Evolutionary conservation across 2,113 vertebrate genomes (phyloP).

Genomic region (Hippocampus zosterae): DNA sequence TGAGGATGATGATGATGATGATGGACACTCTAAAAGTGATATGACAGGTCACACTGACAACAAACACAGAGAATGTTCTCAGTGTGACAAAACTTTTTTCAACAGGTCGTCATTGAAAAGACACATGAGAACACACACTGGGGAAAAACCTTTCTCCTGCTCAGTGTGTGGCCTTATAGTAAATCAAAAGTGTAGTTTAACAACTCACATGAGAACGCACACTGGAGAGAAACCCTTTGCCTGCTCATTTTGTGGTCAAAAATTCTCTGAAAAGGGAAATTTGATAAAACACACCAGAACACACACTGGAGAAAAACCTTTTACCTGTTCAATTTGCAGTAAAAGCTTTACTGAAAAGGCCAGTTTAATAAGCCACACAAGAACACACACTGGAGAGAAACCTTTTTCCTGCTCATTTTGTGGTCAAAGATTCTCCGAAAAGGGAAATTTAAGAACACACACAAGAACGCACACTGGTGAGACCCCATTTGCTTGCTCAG

Average conservation of each 20-base stretch:
- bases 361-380: not conserved
- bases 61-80: not conserved
- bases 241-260: not conserved
- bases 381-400: not conserved
- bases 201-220: not conserved
- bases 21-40: not conserved
- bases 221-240: not conserved
- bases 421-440: not conserved
- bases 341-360: not conserved
- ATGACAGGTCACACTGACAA: not conserved
- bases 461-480: not conserved
- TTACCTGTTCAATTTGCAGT: not conserved
- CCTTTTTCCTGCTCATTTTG: not conserved
- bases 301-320: not conserved
- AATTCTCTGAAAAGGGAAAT: not conserved
- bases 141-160: constrained; percentile 2
- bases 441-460: not conserved
- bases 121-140: not conserved
- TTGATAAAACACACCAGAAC: not conserved
- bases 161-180: not conserved
- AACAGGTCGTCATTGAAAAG: not conserved
- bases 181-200: not conserved
- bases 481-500: not conserved
- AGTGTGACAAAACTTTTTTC: not conserved
- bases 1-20: not conserved